These are phyloP conservation scores for Trachelipus rathkii DNA, from an alignment of 1,140 invertebrate genomes.

Conservation along the genomic window DNA sequence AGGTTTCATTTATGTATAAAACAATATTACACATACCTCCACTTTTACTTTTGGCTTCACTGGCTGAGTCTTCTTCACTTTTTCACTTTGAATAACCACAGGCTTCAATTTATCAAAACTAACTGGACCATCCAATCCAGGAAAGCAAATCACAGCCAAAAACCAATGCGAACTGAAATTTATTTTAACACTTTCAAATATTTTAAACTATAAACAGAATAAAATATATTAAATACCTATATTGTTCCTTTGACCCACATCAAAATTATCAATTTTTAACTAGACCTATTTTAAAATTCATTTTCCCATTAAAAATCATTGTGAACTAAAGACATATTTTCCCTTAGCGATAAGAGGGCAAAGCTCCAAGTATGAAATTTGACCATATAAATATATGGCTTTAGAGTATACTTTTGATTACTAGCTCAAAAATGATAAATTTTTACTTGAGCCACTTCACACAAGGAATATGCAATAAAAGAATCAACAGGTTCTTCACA, in stretches of 20 bases:
- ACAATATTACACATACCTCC: constrained; percentile 26
- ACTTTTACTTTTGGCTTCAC: constrained; percentile 31
- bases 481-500: too few species aligned
- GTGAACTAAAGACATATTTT: too few species aligned
- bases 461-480: too few species aligned
- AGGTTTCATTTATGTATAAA: too few species aligned
- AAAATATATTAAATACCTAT: constrained; percentile 16
- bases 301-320: too few species aligned
- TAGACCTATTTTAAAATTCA: too few species aligned
- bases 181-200: constrained; percentile 46
- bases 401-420: neutral
- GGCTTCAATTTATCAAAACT: constrained; percentile 20
- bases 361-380: too few species aligned
- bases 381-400: too few species aligned
- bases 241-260: neutral
- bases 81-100: constrained; percentile 13
- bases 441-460: neutral
- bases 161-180: constrained; percentile 81
- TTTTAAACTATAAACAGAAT: neutral
- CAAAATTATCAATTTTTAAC: too few species aligned
- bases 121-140: constrained; percentile 60
- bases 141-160: constrained; percentile 92
- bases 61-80: constrained; percentile 25
- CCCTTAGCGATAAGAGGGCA: too few species aligned
- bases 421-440: neutral